Evolutionary conservation across 2,113 vertebrate genomes (phyloP), one percentile per base, ranked within the genome.

Genomic region (Glaucidium brasilianum): DNA sequence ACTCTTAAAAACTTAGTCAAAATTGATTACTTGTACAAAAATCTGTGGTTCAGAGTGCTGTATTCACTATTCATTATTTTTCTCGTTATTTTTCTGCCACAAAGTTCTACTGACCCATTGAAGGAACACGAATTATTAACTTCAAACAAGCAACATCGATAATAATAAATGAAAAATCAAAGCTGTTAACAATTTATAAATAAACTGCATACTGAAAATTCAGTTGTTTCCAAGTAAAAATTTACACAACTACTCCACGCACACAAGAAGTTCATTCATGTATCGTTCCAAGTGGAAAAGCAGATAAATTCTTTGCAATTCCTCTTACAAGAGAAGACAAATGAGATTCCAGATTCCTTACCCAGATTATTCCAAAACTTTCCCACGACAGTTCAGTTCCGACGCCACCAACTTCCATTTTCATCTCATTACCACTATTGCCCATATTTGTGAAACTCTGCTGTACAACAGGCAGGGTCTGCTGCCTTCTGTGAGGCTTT

Each of bases 201-300:
- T 6, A 34, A 72, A 26, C 16, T 3, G 6, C 25, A 41, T 5
- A 29, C n/a, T 55, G 55, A 39, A 58, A 45, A 67, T 30, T 10
- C 45, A 9, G 22, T 78, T 34, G 15, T 60, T 58, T n/a, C 37
- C 6, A 59, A 26, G 27, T 14, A 43, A 66, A 45, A 72, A 29
- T 12, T 27, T 27, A 26, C 0, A 2, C 37, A 56, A 11, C 52
- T 25, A 3, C 53, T 17, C 43, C 43, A 10, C 34, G 4, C 35
- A 16, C 23, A 11, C 35, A 30, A 25, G 14, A 55, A 39, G 17
- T 14, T 17, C 47, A 16, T 30, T 56, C 43, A n/a, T 8, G 22
- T 20, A 12, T 2, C 12, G 23, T 34, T 45, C 35, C 11, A 45
- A 25, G 43, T 6, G 34, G 67, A 45, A 79, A 58, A 72, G 43